A percentile compares a stretch with the other conserved stretches of the same genome.
These are phyloP conservation scores for Amblyraja radiata DNA, from an alignment of 2,797 vertebrate genomes.

Conservation along the genomic window DNA sequence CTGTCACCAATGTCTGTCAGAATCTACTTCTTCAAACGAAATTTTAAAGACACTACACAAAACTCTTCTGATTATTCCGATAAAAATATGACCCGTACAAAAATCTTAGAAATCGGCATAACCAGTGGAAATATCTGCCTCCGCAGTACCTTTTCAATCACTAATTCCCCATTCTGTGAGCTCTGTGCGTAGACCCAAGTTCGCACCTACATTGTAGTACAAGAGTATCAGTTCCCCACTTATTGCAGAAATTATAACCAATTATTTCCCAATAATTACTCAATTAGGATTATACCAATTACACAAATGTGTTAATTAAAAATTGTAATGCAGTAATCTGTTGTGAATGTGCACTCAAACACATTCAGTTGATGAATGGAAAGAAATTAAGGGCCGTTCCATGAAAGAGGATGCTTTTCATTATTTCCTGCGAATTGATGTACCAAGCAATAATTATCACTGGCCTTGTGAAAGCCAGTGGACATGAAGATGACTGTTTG, in stretches of 20 bases:
- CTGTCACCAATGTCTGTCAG: background rate
- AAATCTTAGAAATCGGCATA: background rate
- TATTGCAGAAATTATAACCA: constrained; percentile 32
- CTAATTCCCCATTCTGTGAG: background rate
- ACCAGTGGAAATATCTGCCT: background rate
- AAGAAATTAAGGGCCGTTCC: background rate
- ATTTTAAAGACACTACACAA: background rate
- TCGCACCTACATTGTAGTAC: background rate
- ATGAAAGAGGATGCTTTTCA: constrained; percentile 16
- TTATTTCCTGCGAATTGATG: background rate
- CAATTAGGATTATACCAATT: constrained; percentile 33
- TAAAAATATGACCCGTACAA: background rate
- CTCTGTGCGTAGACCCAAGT: background rate
- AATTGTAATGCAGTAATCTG: constrained; percentile 19
- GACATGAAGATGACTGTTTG: background rate
- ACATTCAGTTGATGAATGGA: background rate
- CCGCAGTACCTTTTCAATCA: background rate
- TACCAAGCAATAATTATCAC: background rate
- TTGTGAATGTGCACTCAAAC: constrained; percentile 19
- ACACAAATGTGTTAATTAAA: constrained; percentile 31
- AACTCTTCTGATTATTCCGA: background rate
- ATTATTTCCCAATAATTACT: constrained; percentile 36
- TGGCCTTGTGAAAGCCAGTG: background rate
- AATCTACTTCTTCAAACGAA: background rate
- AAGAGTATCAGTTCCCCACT: background rate